These are phyloP conservation scores for Hyposoter dolosus DNA, from an alignment of 2,888 invertebrate species.

Conservation along the genomic window DNA sequence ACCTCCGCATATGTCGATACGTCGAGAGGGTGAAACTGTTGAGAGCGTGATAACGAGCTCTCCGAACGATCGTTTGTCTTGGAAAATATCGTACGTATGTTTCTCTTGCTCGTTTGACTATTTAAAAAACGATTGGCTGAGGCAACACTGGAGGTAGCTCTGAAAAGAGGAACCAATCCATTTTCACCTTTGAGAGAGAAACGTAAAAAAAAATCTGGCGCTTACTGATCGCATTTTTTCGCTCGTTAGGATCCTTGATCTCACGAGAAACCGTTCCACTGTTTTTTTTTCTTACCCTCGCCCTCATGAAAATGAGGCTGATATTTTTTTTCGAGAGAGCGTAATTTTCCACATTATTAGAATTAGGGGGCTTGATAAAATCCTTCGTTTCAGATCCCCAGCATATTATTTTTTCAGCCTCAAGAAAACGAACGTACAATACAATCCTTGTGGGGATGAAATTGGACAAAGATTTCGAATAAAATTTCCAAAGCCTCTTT, in stretches of 20 bases:
- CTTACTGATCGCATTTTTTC: conserved; percentile 7
- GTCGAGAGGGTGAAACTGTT: background rate
- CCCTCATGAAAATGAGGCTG: background rate
- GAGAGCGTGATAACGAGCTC: background rate
- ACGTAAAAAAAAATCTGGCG: conserved; percentile 34
- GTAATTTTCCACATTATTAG: conserved; percentile 2
- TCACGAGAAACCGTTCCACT: background rate
- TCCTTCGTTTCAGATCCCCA: background rate
- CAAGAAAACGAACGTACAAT: conserved; percentile 30
- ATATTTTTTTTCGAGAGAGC: conserved; percentile 22
- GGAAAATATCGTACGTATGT: conserved; percentile 68
- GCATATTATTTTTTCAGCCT: background rate
- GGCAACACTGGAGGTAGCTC: conserved; percentile 17
- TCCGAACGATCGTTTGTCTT: conserved; percentile 62
- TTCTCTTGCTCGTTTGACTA: conserved; percentile 40
- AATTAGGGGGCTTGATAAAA: conserved; percentile 28
- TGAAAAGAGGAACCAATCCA: conserved; percentile 12
- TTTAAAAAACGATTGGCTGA: conserved; percentile 53
- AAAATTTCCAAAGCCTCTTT: conserved; percentile 34
- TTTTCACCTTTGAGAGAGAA: conserved; percentile 26
- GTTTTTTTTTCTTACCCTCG: background rate
- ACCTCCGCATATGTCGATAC: background rate
- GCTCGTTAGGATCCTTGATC: background rate
- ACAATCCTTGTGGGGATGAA: conserved; percentile 30
- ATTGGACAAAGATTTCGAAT: conserved; percentile 56